Evolutionary conservation across 92 coral and sea anemone genomes (phyloP), one percentile per base, ranked within the genome.

Genomic region (Montipora capitata): DNA sequence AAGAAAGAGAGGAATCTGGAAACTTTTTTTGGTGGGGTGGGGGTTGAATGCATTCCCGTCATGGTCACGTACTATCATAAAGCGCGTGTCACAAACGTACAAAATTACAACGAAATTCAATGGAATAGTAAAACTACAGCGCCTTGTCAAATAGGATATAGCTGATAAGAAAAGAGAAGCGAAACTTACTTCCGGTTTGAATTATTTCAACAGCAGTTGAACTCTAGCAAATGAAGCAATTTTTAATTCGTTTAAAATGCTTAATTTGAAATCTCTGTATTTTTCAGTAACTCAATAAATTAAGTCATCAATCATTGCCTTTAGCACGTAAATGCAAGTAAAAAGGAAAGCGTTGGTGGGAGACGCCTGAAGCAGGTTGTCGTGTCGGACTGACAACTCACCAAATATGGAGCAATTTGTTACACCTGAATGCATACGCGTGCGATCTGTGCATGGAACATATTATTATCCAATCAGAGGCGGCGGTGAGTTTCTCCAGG

Each of bases 341-440:
- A 18, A 72, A 83, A 61, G 87, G 87, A 83, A 83, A 58, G 72
- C 41, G 79, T 70, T 17, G 16, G 15, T 8, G 79, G 87, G 27
- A 27, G 72, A 58, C 87, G 87, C 87, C 87, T 72, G 87, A 15
- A 49, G 40, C 41, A 54, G 14, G 79, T 57, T 56, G 71, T 82
- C 72, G 70, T 20, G 52, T 72, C 87, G 43, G 87, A 48, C 58
- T 82, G 87, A 82, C 71, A 18, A 6, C 16, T 69, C 7, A 40
- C 86, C 87, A 83, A 83, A 83, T 83, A 83, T 83, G 94, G 94
- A 72, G 40, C 87, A 86, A 85, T 95, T 95, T 79, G 98, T 78
- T 85, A 40, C 89, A 92, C 79, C 63, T 77, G 83, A 82, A 45
- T 85, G 87, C 73, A 73, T 82, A 83, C 95, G 98, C 98, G 98